A percentile compares a stretch with the other conserved stretches of the same genome.
phyloP scores from a whole-genome alignment of 2,888 invertebrate genomes.

The Chrysopilus asiliformis region DNA sequence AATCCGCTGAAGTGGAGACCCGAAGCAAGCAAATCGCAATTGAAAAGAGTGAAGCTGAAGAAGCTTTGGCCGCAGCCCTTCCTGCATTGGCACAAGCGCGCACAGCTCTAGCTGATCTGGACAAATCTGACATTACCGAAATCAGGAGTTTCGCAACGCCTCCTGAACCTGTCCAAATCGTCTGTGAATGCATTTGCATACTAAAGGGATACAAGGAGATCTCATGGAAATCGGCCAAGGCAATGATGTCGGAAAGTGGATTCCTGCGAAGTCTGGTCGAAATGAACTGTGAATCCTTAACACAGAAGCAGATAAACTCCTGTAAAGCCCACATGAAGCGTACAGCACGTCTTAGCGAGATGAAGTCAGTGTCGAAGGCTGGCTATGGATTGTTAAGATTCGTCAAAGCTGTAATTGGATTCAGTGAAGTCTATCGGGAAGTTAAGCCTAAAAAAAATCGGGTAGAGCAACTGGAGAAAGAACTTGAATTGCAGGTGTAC shows the following conservation, averaged over 20 bases:
- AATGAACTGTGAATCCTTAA: conserved; percentile 71
- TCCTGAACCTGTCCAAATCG: conserved; percentile 76
- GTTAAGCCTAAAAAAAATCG: conserved; percentile 75
- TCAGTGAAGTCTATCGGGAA: conserved; percentile 75
- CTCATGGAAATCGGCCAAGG: conserved; percentile 82
- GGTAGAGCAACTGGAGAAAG: conserved; percentile 62
- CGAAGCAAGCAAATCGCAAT: conserved; percentile 64
- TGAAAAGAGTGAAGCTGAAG: conserved; percentile 76
- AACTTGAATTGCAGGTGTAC: conserved; percentile 46
- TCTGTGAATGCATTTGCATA: conserved; percentile 82
- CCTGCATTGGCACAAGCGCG: conserved; percentile 75
- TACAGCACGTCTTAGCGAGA: conserved; percentile 61
- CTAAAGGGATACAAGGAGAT: conserved; percentile 71
- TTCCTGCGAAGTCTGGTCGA: conserved; percentile 69
- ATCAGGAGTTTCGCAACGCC: conserved; percentile 86
- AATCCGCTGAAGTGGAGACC: conserved; percentile 68
- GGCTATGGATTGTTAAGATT: conserved; percentile 76
- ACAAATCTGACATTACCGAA: conserved; percentile 84
- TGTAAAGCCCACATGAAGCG: conserved; percentile 60
- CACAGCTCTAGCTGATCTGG: conserved; percentile 64
- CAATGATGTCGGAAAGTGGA: conserved; percentile 82
- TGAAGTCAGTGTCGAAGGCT: conserved; percentile 73
- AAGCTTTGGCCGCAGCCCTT: conserved; percentile 63
- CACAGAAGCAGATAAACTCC: conserved; percentile 52
- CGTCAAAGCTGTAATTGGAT: conserved; percentile 76